Conservation (phyloP, 1,140 invertebrate species). For the Dufourea novaeangliae region DNA sequence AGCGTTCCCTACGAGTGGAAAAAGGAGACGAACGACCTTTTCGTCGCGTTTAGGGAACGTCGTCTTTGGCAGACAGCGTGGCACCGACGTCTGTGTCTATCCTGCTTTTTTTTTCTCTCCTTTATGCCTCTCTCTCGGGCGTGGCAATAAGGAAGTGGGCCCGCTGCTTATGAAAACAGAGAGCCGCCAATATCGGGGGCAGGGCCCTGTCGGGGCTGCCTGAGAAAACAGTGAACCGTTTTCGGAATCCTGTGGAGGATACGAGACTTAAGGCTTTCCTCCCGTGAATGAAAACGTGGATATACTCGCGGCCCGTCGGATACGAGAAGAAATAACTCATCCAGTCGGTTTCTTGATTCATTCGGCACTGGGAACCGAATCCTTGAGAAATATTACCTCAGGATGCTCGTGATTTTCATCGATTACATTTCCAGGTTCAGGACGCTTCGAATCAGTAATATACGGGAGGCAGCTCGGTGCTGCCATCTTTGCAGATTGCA, state of each 20-base stretch:
- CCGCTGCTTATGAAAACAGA: slow-evolving; percentile 79
- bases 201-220: slow-evolving; percentile 65
- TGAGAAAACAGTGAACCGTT: slow-evolving; percentile 75
- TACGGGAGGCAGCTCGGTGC: not conserved
- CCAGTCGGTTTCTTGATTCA: not conserved
- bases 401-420: too few species aligned
- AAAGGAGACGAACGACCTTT: slow-evolving; percentile 9
- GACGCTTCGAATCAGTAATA: too few species aligned
- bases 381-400: too few species aligned
- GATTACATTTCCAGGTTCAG: too few species aligned
- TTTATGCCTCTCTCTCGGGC: slow-evolving; percentile 52
- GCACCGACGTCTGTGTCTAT: slow-evolving; percentile 71
- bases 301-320: not conserved
- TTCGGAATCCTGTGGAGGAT: slow-evolving; percentile 53
- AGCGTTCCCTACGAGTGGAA: not conserved
- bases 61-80: slow-evolving; percentile 75
- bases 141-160: slow-evolving; percentile 79
- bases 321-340: not conserved
- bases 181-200: slow-evolving; percentile 76
- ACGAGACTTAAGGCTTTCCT: slow-evolving; percentile 28
- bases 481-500: not conserved
- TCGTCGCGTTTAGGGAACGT: slow-evolving; percentile 21
- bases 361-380: not conserved
- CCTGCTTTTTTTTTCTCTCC: slow-evolving; percentile 41
- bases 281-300: slow-evolving; percentile 33